Conservation (phyloP, 2,113 vertebrate species). For the Sardina pilchardus region DNA sequence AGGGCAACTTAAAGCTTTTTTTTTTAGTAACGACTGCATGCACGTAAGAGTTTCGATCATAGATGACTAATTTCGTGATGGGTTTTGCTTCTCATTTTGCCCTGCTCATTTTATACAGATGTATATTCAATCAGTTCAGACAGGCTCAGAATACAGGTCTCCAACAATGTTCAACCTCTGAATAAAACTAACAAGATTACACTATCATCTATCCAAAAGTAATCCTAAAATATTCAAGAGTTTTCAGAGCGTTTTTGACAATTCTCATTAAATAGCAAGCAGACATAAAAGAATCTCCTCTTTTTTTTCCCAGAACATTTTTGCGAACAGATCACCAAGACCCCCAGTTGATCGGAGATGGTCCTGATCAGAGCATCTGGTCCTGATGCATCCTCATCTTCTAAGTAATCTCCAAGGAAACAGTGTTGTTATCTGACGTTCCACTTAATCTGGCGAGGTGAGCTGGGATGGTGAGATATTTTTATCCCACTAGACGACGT, state of each 20-base stretch:
- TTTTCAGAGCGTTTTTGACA: not conserved
- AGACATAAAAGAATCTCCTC: not conserved
- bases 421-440: not conserved
- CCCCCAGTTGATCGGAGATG: not conserved
- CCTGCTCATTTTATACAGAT: not conserved
- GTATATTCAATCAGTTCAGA: not conserved
- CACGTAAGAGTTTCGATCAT: not conserved
- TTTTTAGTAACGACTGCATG: not conserved
- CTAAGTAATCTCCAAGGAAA: slow-evolving; percentile 12
- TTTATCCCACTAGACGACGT: not conserved
- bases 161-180: not conserved
- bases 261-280: not conserved
- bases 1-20: slow-evolving; percentile 9
- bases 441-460: not conserved
- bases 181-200: slow-evolving; percentile 17
- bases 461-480: not conserved
- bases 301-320: not conserved
- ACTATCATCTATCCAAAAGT: slow-evolving; percentile 18
- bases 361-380: not conserved
- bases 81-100: not conserved
- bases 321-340: not conserved
- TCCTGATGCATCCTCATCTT: not conserved
- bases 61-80: not conserved
- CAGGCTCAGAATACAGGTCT: slow-evolving; percentile 1
- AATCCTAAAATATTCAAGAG: slow-evolving; percentile 3